Conservation (phyloP, 1,140 invertebrate genomes). For the Bombyx mori region DNA sequence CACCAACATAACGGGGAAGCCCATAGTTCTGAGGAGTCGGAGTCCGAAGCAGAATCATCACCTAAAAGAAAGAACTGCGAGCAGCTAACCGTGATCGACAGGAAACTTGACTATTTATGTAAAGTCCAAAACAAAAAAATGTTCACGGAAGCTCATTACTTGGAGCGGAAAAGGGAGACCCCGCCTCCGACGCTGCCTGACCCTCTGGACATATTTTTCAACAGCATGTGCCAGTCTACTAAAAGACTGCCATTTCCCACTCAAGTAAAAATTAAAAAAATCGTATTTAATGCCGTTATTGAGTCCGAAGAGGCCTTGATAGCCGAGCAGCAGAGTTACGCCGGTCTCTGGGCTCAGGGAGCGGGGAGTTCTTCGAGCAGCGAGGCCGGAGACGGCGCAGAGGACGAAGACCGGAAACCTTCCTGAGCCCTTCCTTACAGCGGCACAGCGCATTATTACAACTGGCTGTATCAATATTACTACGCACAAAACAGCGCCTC, state of each 20-base stretch:
- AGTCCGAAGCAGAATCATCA: conserved; percentile 35
- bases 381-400: conserved; percentile 19
- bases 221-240: conserved; percentile 61
- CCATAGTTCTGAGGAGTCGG: conserved; percentile 31
- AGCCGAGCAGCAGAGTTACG: conserved; percentile 60
- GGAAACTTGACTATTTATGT: conserved; percentile 47
- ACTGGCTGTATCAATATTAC: conserved; percentile 1
- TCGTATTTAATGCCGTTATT: conserved; percentile 48
- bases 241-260: conserved; percentile 54
- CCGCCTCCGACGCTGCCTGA: conserved; percentile 26
- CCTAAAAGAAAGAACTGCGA: conserved; percentile 31
- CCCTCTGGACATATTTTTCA: conserved; percentile 62
- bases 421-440: conserved; percentile 28
- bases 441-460: conserved; percentile 19
- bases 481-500: conserved; percentile 18
- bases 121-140: conserved; percentile 31
- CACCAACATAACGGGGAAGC: conserved; percentile 27
- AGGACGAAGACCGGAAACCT: conserved; percentile 32
- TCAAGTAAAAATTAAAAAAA: conserved; percentile 53
- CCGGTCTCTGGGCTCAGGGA: conserved; percentile 49
- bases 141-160: conserved; percentile 16
- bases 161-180: conserved; percentile 15
- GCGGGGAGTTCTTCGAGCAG: conserved; percentile 35
- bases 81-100: conserved; percentile 35
- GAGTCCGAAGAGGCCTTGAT: conserved; percentile 53